Conservation (phyloP, 2,797 vertebrate species). For the Rhinatrema bivittatum region DNA sequence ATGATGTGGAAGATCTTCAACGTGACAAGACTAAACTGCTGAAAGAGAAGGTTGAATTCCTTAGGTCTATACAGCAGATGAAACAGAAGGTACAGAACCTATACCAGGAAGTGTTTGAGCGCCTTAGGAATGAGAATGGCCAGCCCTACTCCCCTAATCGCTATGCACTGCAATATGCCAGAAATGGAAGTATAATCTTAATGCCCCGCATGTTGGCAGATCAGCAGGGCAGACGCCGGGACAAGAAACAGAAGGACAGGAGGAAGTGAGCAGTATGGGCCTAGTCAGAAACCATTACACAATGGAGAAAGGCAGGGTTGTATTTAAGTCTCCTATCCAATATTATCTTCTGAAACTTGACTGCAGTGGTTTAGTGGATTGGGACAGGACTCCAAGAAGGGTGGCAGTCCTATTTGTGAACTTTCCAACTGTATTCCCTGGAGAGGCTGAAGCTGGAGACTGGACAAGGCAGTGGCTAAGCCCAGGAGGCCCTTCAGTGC, state of each 20-base stretch:
- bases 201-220: slow-evolving; percentile 71
- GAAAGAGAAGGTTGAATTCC: slow-evolving; percentile 91
- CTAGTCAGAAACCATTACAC: slow-evolving; percentile 34
- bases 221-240: slow-evolving; percentile 77
- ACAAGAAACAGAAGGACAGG: slow-evolving; percentile 91
- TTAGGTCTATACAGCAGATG: slow-evolving; percentile 90
- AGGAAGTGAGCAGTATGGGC: slow-evolving; percentile 76
- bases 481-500: too few relatives aligned
- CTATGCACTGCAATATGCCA: slow-evolving; percentile 86
- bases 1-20: slow-evolving; percentile 87
- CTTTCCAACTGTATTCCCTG: too few relatives aligned
- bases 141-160: slow-evolving; percentile 84
- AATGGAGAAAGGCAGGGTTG: slow-evolving; percentile 54
- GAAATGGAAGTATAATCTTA: slow-evolving; percentile 82
- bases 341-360: slow-evolving; percentile 50
- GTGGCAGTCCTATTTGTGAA: slow-evolving; percentile 10
- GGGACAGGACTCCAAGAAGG: slow-evolving; percentile 38
- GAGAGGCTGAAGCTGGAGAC: too few relatives aligned
- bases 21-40: slow-evolving; percentile 85
- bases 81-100: slow-evolving; percentile 95
- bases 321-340: slow-evolving; percentile 56
- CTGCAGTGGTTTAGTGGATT: slow-evolving; percentile 47
- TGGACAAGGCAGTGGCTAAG: too few relatives aligned
- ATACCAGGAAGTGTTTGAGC: slow-evolving; percentile 90
- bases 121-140: slow-evolving; percentile 89